Evolutionary conservation across 2,888 invertebrate genomes (phyloP), one percentile per base, ranked within the genome.

Genomic region (Ennomos erosarius): DNA sequence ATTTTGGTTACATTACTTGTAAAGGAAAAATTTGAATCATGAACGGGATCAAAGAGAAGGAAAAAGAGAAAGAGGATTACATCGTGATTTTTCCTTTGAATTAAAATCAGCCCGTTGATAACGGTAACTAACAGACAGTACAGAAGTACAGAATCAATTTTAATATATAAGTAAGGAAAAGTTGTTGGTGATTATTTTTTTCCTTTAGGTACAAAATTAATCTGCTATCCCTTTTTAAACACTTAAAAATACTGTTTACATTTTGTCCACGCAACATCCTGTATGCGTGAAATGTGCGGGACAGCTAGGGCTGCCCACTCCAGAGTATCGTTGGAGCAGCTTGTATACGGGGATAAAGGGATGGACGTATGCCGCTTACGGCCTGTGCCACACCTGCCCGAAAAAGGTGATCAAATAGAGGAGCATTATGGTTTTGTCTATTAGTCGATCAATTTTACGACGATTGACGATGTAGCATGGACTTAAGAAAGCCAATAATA

Each of bases 271-370:
- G 35, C 16, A 45, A 42, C 86, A 80, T 1, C 74, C 83, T 83
- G 79, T 88, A 77, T 43, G 57, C 8, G 34, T 37, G 55, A 73
- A 82, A 78, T 78, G 76, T 82, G 81, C 77, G 68, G 66, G 76
- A 73, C 73, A 34, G 59, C 50, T 46, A 55, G 51, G 75, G 73
- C 75, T 78, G 81, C 78, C 78, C 80, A 79, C 79, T 82, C 76
- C 66, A 79, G 67, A 65, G 67, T 67, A 69, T 71, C 70, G 70
- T 69, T 51, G 59, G 48, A 67, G 80, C 88, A 88, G 88, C 88
- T 88, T 87, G 88, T 82, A n/a, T n/a, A 79, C 81, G 43, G 64
- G 71, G 71, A 75, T 79, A 83, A 87, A 86, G 82, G 85, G 88
- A 88, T 90, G 87, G 87, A 79, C 88, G 80, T 81, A 74, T 73